A percentile compares a stretch with the other conserved stretches of the same genome.
Evolutionary conservation across 2,888 invertebrate genomes (phyloP).

Genomic region (Ischnus inquisitorius): DNA sequence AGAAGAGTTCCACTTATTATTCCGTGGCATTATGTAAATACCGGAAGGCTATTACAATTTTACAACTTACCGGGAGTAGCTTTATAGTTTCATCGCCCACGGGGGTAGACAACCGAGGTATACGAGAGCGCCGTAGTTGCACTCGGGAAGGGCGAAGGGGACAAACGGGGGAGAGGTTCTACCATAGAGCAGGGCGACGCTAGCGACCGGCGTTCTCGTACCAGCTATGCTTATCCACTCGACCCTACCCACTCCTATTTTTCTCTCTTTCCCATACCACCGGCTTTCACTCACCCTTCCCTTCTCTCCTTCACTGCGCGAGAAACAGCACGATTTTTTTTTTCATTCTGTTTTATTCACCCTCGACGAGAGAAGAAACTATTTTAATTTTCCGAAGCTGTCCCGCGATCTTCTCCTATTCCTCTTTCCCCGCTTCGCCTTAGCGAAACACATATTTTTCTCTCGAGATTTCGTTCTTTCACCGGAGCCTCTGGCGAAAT

Average conservation of each 20-base stretch:
- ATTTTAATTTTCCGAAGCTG: constrained; percentile 70
- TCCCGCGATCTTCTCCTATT: constrained; percentile 42
- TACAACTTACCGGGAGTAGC: constrained; percentile 82
- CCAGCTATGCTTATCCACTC: constrained; percentile 60
- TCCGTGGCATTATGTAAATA: constrained; percentile 83
- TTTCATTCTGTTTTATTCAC: constrained; percentile 28
- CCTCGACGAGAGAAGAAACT: constrained; percentile 59
- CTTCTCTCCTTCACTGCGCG: constrained; percentile 36
- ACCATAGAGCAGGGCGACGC: no score
- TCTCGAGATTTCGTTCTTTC: constrained; percentile 63
- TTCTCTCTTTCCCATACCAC: constrained; percentile 55
- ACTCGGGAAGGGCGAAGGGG: background rate
- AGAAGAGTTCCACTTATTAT: constrained; percentile 82
- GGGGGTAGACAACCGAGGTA: constrained; percentile 66
- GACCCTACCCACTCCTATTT: constrained; percentile 60
- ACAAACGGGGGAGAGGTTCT: background rate
- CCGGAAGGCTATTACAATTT: constrained; percentile 84
- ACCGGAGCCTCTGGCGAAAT: background rate
- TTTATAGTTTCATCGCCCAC: constrained; percentile 82
- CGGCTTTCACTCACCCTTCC: constrained; percentile 48
- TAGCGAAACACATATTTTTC: constrained; percentile 61
- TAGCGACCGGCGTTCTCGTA: background rate
- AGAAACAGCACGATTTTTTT: constrained; percentile 46
- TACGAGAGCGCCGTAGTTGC: constrained; percentile 23
- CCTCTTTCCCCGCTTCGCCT: constrained; percentile 24